Evolutionary conservation across 2,888 invertebrate genomes (phyloP).

Genomic region (Bellardia bayeri): DNA sequence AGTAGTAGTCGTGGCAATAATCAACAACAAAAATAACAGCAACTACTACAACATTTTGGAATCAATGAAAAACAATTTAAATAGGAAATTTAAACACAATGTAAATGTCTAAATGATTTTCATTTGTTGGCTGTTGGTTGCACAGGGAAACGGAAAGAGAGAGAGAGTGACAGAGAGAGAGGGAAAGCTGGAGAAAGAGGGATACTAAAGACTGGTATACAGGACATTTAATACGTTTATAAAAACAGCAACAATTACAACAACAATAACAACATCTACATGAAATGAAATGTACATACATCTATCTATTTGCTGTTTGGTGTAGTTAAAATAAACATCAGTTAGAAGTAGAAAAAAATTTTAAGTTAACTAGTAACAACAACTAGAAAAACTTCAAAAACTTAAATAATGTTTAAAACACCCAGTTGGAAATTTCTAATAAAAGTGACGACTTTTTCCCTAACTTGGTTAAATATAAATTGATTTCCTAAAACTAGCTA

Average conservation of each 20-base stretch:
- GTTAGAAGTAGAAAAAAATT: constrained; percentile 43
- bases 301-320: constrained; percentile 36
- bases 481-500: too few relatives aligned
- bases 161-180: background rate
- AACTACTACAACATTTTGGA: constrained; percentile 13
- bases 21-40: constrained; percentile 35
- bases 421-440: background rate
- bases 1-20: constrained; percentile 63
- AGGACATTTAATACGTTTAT: constrained; percentile 64
- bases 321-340: constrained; percentile 56
- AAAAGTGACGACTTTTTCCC: too few relatives aligned
- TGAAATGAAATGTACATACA: constrained; percentile 22
- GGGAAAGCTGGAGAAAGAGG: constrained; percentile 13
- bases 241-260: background rate
- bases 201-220: constrained; percentile 30
- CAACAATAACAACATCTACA: constrained; percentile 3
- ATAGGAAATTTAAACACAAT: constrained; percentile 72
- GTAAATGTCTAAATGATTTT: constrained; percentile 73
- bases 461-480: too few relatives aligned
- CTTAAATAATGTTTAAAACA: background rate
- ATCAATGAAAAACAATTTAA: constrained; percentile 69
- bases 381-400: constrained; percentile 6
- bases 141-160: background rate
- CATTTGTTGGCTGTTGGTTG: constrained; percentile 19
- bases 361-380: constrained; percentile 20